A percentile compares a stretch with the other conserved stretches of the same genome.
phyloP scores from a whole-genome alignment of 2,888 invertebrate species.

The Drosophila anomalata region DNA sequence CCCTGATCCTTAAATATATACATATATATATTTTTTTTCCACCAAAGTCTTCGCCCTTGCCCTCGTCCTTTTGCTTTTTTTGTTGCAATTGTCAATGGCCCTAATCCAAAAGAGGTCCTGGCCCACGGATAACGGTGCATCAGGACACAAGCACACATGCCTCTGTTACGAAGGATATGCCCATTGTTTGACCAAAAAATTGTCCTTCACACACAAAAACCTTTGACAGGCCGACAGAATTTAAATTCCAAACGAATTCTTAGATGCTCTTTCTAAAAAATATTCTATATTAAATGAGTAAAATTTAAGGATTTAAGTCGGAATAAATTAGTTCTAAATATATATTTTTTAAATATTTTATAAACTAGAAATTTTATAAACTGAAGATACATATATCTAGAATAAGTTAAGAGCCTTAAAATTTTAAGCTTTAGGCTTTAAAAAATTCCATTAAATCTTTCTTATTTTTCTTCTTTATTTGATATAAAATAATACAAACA shows the following conservation, averaged over 20 bases:
- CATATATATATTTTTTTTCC: not conserved
- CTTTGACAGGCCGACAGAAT: slow-evolving; percentile 9
- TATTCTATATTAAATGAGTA: not conserved
- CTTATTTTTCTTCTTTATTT: too few species aligned
- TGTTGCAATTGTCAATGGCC: slow-evolving; percentile 44
- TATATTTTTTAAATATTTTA: too few species aligned
- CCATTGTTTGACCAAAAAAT: slow-evolving; percentile 28
- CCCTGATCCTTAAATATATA: slow-evolving; percentile 7
- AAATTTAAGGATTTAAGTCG: not conserved
- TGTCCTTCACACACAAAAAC: slow-evolving; percentile 34
- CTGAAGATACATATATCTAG: too few species aligned
- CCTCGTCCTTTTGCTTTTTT: not conserved
- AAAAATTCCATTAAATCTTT: too few species aligned
- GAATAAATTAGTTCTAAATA: too few species aligned
- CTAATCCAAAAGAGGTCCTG: slow-evolving; percentile 58
- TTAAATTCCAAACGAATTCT: not conserved
- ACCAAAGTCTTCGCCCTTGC: not conserved
- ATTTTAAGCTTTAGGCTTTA: too few species aligned
- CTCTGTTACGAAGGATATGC: not conserved
- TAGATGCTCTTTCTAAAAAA: not conserved
- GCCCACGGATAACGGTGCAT: slow-evolving; percentile 61
- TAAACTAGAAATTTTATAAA: too few species aligned
- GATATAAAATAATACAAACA: too few species aligned
- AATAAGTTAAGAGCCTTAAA: too few species aligned
- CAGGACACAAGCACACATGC: slow-evolving; percentile 7